Conservation (phyloP, 1,140 invertebrate genomes). For the Trichonephila inaurata region DNA sequence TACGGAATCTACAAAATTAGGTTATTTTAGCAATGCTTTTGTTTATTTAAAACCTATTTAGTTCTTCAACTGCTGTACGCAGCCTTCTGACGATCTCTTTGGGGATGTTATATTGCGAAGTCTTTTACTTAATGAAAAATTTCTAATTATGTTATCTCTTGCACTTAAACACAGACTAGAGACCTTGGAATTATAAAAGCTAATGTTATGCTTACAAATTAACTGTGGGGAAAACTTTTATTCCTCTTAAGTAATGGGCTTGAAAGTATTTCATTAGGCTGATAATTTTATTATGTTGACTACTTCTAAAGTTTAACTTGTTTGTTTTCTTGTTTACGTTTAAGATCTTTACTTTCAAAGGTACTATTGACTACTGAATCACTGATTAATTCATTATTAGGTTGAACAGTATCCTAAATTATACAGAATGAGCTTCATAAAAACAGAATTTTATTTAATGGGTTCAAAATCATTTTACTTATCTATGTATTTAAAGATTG, state of each 20-base stretch:
- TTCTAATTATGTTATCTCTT: background rate
- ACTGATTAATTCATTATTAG: no score
- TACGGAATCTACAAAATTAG: no score
- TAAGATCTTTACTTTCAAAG: background rate
- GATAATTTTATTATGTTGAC: background rate
- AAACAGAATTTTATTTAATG: no score
- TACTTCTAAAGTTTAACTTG: background rate
- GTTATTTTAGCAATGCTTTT: no score
- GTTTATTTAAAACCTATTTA: no score
- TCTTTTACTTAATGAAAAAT: background rate
- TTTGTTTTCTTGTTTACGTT: background rate
- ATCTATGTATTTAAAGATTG: no score
- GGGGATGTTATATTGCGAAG: no score
- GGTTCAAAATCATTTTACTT: no score
- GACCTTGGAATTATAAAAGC: conserved; percentile 5
- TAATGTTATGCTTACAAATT: background rate
- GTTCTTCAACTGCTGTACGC: no score
- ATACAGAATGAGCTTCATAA: no score
- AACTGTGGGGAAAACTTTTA: background rate
- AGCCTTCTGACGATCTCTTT: no score
- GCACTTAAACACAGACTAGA: background rate
- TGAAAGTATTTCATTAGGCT: background rate
- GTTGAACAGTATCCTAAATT: no score
- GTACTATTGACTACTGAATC: background rate
- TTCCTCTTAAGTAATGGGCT: background rate